A percentile compares a stretch with the other conserved stretches of the same genome.
Conservation (phyloP, 2,113 vertebrate species). For the Eubucco bourcierii region DNA sequence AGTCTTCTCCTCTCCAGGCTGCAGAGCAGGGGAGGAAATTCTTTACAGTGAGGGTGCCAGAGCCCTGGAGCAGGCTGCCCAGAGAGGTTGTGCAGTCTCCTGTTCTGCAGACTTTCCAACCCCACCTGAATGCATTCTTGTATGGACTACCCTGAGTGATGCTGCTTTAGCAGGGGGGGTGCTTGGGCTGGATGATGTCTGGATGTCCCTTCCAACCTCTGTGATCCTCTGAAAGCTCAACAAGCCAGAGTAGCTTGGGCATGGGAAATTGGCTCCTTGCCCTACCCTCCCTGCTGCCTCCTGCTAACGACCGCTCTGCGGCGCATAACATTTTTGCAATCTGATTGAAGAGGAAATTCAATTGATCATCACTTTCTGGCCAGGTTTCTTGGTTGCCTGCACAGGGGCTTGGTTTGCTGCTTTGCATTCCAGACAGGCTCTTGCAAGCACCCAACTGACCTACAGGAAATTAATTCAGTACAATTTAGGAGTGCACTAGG, state of each 20-base stretch:
- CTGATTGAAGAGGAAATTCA: not conserved
- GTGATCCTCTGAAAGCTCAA: not conserved
- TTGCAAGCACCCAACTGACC: not conserved
- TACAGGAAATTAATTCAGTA: slow-evolving; percentile 6
- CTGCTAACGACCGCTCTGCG: not conserved
- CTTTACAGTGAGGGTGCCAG: too few species aligned
- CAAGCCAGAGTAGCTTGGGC: not conserved
- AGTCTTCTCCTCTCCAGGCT: too few species aligned
- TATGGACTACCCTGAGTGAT: too few species aligned
- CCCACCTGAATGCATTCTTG: too few species aligned
- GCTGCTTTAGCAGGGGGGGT: too few species aligned
- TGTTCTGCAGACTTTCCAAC: too few species aligned
- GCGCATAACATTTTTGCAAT: not conserved
- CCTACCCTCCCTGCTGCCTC: not conserved
- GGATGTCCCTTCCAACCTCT: too few species aligned
- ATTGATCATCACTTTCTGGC: slow-evolving; percentile 15
- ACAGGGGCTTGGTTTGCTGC: not conserved
- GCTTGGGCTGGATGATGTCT: too few species aligned
- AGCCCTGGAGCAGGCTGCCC: too few species aligned
- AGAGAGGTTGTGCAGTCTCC: too few species aligned
- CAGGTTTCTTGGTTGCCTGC: not conserved
- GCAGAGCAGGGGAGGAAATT: too few species aligned
- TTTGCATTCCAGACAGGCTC: slow-evolving; percentile 43
- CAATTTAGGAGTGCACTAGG: not conserved
- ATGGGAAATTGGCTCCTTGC: not conserved